Evolutionary conservation across 2,797 vertebrate genomes (phyloP), one percentile per base, ranked within the genome.

Genomic region (Gallirallus australis): DNA sequence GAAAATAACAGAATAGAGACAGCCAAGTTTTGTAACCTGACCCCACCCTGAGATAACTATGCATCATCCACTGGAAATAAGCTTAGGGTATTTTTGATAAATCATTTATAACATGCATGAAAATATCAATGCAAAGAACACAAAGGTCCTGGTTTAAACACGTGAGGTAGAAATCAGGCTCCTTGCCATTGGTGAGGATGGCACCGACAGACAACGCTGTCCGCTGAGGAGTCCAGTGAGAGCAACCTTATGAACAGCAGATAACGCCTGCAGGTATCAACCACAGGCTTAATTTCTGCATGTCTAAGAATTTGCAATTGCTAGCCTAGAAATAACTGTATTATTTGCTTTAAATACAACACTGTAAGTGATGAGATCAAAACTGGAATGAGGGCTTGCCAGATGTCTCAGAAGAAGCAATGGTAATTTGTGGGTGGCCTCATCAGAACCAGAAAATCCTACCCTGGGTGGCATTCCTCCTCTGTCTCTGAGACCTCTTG

Each of bases 391-490:
- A n/a, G 59, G 42, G 16, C 59, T 83, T 64, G 53, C 54, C 54
- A 92, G 37, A 39, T 61, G 27, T 18, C 54, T 90, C 70, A 21
- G 17, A 75, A 86, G 31, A 31, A 90, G 37, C 50, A 42, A n/a
- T 40, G 27, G 27, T 70, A 11, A 45, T 61, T 61, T n/a, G 17
- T 60, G 72, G 28, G 45, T 88, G 8, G 4, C 37, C 28, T 82
- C 8, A 19, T 68, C 60, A 86, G 73, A 77, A 59, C 4, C 25
- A 65, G 77, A 83, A 84, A 86, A 89, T 89, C 37, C 56, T 48
- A 61, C 54, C 27, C 17, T 33, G 37, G 53, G 52, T 89, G 77
- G 20, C 21, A 59, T 82, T 84, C 84, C 42, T 87, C 60, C 20
- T 5, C 6, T 90, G 59, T 15, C 45, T 83, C 57, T 5, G 3